phyloP scores from a whole-genome alignment of 2,797 vertebrate genomes.

The Spinus olivaceus region DNA sequence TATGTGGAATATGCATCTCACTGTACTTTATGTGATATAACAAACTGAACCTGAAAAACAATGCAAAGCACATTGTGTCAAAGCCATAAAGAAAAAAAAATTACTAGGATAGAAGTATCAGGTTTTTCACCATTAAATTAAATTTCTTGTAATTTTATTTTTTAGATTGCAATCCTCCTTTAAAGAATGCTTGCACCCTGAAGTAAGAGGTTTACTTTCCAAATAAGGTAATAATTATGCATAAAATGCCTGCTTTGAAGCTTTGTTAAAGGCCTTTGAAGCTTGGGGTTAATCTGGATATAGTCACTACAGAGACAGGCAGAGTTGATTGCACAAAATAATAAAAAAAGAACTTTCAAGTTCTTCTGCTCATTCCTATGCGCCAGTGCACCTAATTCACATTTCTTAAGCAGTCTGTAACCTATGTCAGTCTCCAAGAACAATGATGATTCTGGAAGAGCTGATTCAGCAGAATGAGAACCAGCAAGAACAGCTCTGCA shows the following conservation, averaged over 20 bases:
- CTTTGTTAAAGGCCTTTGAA: slow-evolving; percentile 50
- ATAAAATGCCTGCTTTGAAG: slow-evolving; percentile 17
- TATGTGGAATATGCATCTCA: neutral
- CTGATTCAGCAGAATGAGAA: slow-evolving; percentile 40
- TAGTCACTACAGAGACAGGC: neutral
- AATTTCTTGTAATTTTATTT: neutral
- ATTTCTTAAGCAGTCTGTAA: slow-evolving; percentile 23
- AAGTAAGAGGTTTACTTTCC: neutral
- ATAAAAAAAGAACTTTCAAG: neutral
- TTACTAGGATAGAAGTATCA: neutral
- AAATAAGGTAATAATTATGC: neutral
- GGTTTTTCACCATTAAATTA: neutral
- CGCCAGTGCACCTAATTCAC: slow-evolving; percentile 3
- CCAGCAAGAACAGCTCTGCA: neutral
- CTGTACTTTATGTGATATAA: neutral
- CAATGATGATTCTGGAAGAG: neutral
- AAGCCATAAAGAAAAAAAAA: neutral
- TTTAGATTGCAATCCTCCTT: neutral
- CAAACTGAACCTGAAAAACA: neutral
- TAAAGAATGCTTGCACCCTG: neutral
- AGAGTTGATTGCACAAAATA: neutral
- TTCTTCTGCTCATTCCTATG: slow-evolving; percentile 5
- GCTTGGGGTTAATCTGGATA: slow-evolving; percentile 17
- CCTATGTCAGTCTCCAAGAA: slow-evolving; percentile 41
- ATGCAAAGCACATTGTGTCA: neutral